Conservation (phyloP, 2,888 invertebrate genomes). For the Clostera curtula region DNA sequence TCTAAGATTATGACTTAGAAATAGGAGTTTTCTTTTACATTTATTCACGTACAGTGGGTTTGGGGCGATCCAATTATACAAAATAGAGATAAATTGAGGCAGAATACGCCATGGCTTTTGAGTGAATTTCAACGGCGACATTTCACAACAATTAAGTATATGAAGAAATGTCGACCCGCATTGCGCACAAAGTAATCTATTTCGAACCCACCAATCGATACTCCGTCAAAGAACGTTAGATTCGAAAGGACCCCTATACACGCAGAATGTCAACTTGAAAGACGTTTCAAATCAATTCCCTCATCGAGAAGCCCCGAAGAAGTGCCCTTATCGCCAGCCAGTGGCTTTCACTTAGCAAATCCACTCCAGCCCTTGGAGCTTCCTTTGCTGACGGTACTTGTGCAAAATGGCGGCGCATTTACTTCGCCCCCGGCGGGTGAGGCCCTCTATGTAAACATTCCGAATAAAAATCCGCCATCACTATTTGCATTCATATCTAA, state of each 20-base stretch:
- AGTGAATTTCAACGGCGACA: too few species aligned
- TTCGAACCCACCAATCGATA: not conserved
- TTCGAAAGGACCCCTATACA: constrained; percentile 8
- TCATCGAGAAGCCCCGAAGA: constrained; percentile 15
- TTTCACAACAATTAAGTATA: too few species aligned
- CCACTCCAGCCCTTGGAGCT: constrained; percentile 22
- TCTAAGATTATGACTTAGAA: too few species aligned
- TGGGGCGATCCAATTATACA: too few species aligned
- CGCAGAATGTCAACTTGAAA: constrained; percentile 3
- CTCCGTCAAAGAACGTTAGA: too few species aligned
- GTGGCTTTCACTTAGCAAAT: constrained; percentile 38
- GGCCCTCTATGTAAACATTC: constrained; percentile 71
- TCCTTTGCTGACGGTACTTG: constrained; percentile 54
- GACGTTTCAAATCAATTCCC: constrained; percentile 10
- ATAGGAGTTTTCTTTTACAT: too few species aligned
- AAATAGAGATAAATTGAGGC: too few species aligned
- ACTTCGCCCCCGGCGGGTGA: constrained; percentile 24
- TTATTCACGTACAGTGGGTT: too few species aligned
- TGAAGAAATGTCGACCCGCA: too few species aligned
- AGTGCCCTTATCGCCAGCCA: constrained; percentile 22
- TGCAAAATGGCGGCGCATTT: constrained; percentile 64
- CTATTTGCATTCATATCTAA: constrained; percentile 75
- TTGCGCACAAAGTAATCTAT: too few species aligned
- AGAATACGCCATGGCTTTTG: too few species aligned
- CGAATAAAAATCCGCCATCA: constrained; percentile 72